Evolutionary conservation across 1,140 invertebrate genomes (phyloP), one percentile per base, ranked within the genome.

Genomic region (Mya arenaria): DNA sequence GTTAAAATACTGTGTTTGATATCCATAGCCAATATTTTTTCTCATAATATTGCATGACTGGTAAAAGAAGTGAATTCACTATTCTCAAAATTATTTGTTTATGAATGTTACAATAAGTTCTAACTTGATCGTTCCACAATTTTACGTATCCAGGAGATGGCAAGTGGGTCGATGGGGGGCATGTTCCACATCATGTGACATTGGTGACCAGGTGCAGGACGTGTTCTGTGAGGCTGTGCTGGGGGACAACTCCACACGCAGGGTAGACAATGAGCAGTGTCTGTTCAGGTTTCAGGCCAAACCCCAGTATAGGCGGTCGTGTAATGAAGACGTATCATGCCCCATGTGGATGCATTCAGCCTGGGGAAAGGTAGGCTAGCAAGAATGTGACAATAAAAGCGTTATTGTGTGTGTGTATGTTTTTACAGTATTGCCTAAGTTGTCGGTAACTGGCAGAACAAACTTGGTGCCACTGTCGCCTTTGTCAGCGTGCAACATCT

Each of bases 271-370:
- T 56, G 55, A 69, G 17, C 8, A 34, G n/a, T 80, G 77, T 62
- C 36, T 71, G 48, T 41, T 28, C 23, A 28, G 44, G 39, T 80
- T 69, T 23, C 30, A 34, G 13, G 23, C 25, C 6, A 80, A 69
- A 25, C 77, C 77, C 5, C 32, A 80, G 77, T 80, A 80, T 44
- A 2, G 37, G n/a, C 48, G 77, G 32, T 80, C 77, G 25, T 80
- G 77, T 69, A 80, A 80, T 48, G 77, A 80, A 8, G 75, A 44
- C 19, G 52, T 80, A 13, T 39, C 77, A 13, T 80, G 77, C 62
- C 13, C 10, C 19, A 66, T 60, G 66, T 80, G 77, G 77, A 44
- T 2, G 0, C 52, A 58, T 28, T 71, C 77, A 19, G 30, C 30
- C 0, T 80, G 77, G 77, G 41, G 65, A 36, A 36, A 58, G 66